Evolutionary conservation across 35 echinoderm and acorn worm species (phyloP), one percentile per base, ranked within the genome.

Genomic region (Anneissia japonica): DNA sequence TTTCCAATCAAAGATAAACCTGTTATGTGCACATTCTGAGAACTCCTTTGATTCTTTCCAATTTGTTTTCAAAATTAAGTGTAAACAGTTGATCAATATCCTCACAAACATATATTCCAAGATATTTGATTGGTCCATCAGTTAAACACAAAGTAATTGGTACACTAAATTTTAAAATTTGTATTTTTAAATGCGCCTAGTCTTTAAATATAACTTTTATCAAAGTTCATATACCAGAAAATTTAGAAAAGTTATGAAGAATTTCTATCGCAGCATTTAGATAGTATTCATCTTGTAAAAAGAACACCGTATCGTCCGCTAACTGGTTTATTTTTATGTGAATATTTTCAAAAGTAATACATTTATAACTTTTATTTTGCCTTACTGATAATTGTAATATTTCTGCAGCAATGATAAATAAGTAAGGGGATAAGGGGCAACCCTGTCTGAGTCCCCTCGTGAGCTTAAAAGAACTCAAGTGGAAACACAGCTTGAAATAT

Each of bases 371-470:
- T n/a, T 11, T 34, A 79, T 83, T 76, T 78, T 77, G 35, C 51
- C 39, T 79, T 29, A 90, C 72, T 36, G 34, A 26, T 29, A 72
- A 39, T 26, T 37, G 46, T 26, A 92, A 34, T 32, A 83, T 77
- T 72, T 92, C 90, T 76, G 34, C 79, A 36, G 46, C 45, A 77
- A 92, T 34, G 32, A 84, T 90, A 46, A 90, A 90, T 17, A 83
- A n/a, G 77, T 90, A 90, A 12, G 88, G 88, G 32, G 84, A 87
- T 36, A 92, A 45, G 13, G 90, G 90, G 37, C 84, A 92, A 11
- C 90, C 90, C 76, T 92, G 90, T 0, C 84, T 26, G 10, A 92
- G 78, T 32, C 88, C 88, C 36, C 82, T 79, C 21, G 2, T 9
- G 35, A 79, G 38, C 14, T 90, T 56, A 76, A 90, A 84, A 38